A percentile compares a stretch with the other conserved stretches of the same genome.
phyloP scores from a whole-genome alignment of 2,888 invertebrate genomes.

The Patella pellucida region DNA sequence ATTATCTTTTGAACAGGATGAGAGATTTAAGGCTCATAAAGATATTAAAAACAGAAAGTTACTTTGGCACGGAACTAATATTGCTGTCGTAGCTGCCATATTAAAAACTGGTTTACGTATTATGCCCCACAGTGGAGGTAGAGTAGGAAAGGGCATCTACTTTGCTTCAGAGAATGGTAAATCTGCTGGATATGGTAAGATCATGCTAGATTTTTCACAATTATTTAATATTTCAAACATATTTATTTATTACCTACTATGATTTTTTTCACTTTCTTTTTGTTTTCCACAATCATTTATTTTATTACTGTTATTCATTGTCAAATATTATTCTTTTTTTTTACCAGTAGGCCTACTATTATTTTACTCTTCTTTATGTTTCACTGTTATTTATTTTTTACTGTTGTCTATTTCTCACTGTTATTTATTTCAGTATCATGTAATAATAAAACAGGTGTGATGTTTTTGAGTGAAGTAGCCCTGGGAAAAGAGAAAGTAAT shows the following conservation, averaged over 20 bases:
- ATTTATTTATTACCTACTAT: too few species aligned
- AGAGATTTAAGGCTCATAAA: constrained; percentile 62
- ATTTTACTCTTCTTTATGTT: neutral
- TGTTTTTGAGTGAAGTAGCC: constrained; percentile 73
- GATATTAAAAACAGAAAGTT: constrained; percentile 67
- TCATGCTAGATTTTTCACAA: too few species aligned
- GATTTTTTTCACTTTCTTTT: too few species aligned
- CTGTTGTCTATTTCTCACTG: neutral
- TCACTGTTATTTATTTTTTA: neutral
- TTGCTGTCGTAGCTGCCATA: constrained; percentile 73
- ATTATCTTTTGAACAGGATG: constrained; percentile 42
- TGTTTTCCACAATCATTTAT: too few species aligned
- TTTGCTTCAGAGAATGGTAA: constrained; percentile 73
- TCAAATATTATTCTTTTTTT: constrained; percentile 9
- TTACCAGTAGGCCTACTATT: neutral
- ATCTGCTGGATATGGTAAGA: constrained; percentile 71
- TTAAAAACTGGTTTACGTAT: constrained; percentile 72
- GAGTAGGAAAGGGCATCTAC: constrained; percentile 72
- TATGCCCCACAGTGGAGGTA: constrained; percentile 73
- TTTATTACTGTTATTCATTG: neutral
- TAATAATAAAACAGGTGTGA: constrained; percentile 67
- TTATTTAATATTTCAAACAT: too few species aligned
- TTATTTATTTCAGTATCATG: constrained; percentile 55
- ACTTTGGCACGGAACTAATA: constrained; percentile 73
- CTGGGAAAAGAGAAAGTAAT: constrained; percentile 71